Conservation (phyloP, 2,888 invertebrate species). For the Sphaerophoria rueppellii region DNA sequence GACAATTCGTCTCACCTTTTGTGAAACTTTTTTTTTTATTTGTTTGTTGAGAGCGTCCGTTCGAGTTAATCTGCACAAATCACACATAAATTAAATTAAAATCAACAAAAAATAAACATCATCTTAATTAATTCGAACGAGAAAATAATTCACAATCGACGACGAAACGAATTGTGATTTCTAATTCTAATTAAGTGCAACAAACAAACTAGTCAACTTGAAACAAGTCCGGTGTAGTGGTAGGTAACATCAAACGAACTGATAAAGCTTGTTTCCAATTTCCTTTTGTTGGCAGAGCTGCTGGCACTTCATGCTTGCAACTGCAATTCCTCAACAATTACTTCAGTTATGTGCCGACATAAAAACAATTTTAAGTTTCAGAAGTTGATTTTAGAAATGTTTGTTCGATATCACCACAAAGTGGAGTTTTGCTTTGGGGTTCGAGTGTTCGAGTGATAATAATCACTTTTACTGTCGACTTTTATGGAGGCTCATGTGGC, state of each 20-base stretch:
- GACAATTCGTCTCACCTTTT: conserved; percentile 68
- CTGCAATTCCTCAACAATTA: not conserved
- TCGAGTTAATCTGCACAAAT: conserved; percentile 40
- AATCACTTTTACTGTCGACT: conserved; percentile 5
- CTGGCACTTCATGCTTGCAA: not conserved
- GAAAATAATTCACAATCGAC: conserved; percentile 63
- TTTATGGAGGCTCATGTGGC: not conserved
- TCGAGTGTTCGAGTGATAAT: not conserved
- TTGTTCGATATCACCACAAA: conserved; percentile 2
- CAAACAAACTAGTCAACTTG: conserved; percentile 20
- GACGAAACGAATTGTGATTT: conserved; percentile 60
- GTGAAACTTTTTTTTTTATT: conserved; percentile 11
- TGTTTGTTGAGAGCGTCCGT: conserved; percentile 15
- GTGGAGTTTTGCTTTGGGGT: not conserved
- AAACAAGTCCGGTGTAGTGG: not conserved
- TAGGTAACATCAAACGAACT: conserved; percentile 26
- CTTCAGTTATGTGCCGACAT: not conserved
- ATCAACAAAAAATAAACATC: conserved; percentile 36
- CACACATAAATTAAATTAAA: conserved; percentile 32
- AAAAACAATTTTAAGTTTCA: not conserved
- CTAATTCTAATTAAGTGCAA: conserved; percentile 68
- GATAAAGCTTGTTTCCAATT: conserved; percentile 47
- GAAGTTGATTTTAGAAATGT: conserved; percentile 10
- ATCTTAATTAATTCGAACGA: conserved; percentile 69
- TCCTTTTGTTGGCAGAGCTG: conserved; percentile 31